phyloP scores from a whole-genome alignment of 2,797 vertebrate species.

The Odontamblyopus lacepedii region DNA sequence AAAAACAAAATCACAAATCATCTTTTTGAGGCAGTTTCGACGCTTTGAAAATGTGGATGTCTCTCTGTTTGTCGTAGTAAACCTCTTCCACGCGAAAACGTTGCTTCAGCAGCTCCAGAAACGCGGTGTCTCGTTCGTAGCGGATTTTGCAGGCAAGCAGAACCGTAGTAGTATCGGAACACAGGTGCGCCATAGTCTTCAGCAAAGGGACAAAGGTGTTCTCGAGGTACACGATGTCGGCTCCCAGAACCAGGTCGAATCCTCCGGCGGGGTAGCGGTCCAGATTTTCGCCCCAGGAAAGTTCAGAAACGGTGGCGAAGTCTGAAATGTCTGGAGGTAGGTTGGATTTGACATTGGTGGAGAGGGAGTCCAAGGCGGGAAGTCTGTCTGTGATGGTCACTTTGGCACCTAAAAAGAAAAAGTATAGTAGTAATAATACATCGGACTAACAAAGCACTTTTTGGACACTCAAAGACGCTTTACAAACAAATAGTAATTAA shows the following conservation, averaged over 20 bases:
- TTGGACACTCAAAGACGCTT: too few species aligned
- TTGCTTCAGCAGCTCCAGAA: constrained; percentile 82
- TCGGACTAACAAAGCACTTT: too few species aligned
- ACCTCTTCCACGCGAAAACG: constrained; percentile 82
- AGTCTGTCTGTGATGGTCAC: constrained; percentile 92
- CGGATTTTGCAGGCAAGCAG: constrained; percentile 91
- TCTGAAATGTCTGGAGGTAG: constrained; percentile 73
- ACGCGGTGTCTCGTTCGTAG: constrained; percentile 87
- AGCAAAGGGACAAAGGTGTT: constrained; percentile 89
- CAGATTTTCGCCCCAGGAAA: constrained; percentile 89
- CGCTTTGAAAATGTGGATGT: constrained; percentile 88
- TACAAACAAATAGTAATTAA: too few species aligned
- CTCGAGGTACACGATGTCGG: constrained; percentile 94
- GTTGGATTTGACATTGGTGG: constrained; percentile 86
- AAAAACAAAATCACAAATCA: constrained; percentile 69
- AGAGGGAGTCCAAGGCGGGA: constrained; percentile 85
- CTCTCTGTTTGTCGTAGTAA: constrained; percentile 83
- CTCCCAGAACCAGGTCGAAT: constrained; percentile 89
- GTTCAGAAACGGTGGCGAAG: constrained; percentile 81
- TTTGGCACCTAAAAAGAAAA: constrained; percentile 76
- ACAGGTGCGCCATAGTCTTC: constrained; percentile 85
- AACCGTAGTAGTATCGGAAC: constrained; percentile 76
- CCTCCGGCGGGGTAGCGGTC: constrained; percentile 77
- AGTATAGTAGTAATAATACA: neutral
- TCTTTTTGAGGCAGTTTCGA: constrained; percentile 58